phyloP scores from a whole-genome alignment of 2,113 vertebrate genomes.

The Tenrec ecaudatus region DNA sequence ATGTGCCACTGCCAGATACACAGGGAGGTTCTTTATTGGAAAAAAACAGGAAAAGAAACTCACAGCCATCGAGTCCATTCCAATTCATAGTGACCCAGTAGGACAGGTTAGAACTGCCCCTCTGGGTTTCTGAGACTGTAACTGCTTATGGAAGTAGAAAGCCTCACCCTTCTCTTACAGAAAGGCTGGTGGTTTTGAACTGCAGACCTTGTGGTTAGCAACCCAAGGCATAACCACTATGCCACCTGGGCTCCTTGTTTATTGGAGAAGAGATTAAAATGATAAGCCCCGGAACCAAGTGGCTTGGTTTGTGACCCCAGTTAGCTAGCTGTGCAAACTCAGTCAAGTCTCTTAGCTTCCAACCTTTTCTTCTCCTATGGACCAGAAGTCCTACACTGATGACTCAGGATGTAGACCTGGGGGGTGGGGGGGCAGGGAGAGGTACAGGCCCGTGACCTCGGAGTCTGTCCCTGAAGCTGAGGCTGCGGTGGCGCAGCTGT shows the following conservation, averaged over 20 bases:
- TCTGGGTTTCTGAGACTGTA: too few relatives aligned
- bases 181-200: too few relatives aligned
- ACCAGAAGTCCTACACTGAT: background rate
- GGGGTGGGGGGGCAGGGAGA: background rate
- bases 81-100: too few relatives aligned
- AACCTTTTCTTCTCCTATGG: background rate
- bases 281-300: background rate
- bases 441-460: constrained; percentile 57
- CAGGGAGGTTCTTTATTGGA: background rate
- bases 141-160: too few relatives aligned
- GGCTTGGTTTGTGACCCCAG: constrained; percentile 5
- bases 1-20: background rate
- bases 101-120: too few relatives aligned
- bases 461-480: constrained; percentile 64
- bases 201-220: too few relatives aligned
- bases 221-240: too few relatives aligned
- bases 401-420: background rate
- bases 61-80: too few relatives aligned
- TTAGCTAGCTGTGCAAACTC: constrained; percentile 42
- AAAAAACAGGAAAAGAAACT: too few relatives aligned
- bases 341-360: constrained; percentile 25
- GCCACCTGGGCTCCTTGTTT: background rate
- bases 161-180: too few relatives aligned
- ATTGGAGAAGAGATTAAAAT: background rate
- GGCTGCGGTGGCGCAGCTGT: constrained; percentile 50